Percentiles rank a stretch among this genome's conserved stretches.
Evolutionary conservation across 2,797 vertebrate species (phyloP).

Genomic region (Macroramphosus scolopax): DNA sequence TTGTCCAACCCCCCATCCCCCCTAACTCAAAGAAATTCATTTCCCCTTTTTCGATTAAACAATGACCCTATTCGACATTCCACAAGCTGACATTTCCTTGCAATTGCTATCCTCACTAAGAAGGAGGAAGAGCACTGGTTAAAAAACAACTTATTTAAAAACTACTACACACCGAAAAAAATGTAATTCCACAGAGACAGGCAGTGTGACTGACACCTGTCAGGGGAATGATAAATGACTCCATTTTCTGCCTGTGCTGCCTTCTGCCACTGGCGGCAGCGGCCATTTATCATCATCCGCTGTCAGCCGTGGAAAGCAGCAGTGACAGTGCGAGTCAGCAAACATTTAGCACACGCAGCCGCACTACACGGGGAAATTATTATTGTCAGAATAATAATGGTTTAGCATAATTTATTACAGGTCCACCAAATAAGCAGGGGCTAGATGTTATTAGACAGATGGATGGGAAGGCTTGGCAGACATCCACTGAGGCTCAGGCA

Average conservation of each 20-base stretch:
- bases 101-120: slow-evolving; percentile 85
- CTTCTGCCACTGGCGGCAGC: slow-evolving; percentile 96
- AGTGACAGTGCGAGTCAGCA: slow-evolving; percentile 99
- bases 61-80: slow-evolving; percentile 81
- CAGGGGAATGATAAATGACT: slow-evolving; percentile 99
- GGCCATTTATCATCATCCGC: slow-evolving; percentile 99
- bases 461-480: slow-evolving; percentile 99
- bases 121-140: slow-evolving; percentile 86
- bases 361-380: slow-evolving; percentile 99
- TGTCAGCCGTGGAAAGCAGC: slow-evolving; percentile 98
- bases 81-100: slow-evolving; percentile 78
- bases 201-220: slow-evolving; percentile 99
- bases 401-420: slow-evolving; percentile 99
- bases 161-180: slow-evolving; percentile 88
- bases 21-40: slow-evolving; percentile 70
- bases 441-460: slow-evolving; percentile 99
- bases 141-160: slow-evolving; percentile 98
- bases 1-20: slow-evolving; percentile 67
- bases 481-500: slow-evolving; percentile 95
- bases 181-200: slow-evolving; percentile 94
- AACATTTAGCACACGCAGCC: slow-evolving; percentile 99
- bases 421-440: slow-evolving; percentile 99
- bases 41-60: slow-evolving; percentile 82
- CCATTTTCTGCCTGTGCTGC: slow-evolving; percentile 99
- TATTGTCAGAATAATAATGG: slow-evolving; percentile 99